Evolutionary conservation across 2,888 invertebrate species (phyloP).

Genomic region (Cryptocheilus praepositus): DNA sequence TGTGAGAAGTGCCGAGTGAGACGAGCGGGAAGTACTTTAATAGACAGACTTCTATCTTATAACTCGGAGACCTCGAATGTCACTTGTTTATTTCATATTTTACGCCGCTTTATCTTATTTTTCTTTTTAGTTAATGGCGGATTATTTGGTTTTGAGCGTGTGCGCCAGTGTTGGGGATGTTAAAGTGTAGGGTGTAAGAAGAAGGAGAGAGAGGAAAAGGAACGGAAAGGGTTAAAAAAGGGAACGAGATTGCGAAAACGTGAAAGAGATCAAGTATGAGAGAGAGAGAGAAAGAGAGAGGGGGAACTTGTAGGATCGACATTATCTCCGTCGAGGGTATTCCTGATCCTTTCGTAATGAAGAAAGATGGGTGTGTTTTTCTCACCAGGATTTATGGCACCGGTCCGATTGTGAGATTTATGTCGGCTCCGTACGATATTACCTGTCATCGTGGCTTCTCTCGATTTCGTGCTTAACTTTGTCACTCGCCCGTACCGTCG

Average conservation of each 20-base stretch:
- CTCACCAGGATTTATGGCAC: slow-evolving; percentile 40
- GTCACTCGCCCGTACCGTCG: too few relatives aligned
- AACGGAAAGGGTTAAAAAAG: slow-evolving; percentile 28
- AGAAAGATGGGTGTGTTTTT: slow-evolving; percentile 44
- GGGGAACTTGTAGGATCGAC: slow-evolving; percentile 21
- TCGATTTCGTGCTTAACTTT: too few relatives aligned
- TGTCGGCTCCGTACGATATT: slow-evolving; percentile 13
- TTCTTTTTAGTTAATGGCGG: too few relatives aligned
- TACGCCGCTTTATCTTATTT: too few relatives aligned
- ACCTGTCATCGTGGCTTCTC: not conserved
- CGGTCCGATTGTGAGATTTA: slow-evolving; percentile 34
- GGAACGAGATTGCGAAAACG: slow-evolving; percentile 3
- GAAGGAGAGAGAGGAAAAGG: slow-evolving; percentile 32
- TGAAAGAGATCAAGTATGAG: slow-evolving; percentile 1
- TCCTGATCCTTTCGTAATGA: slow-evolving; percentile 43
- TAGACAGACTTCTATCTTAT: too few relatives aligned
- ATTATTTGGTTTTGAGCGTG: too few relatives aligned
- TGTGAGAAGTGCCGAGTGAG: slow-evolving; percentile 15
- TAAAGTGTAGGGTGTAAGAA: slow-evolving; percentile 19
- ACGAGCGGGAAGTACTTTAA: too few relatives aligned
- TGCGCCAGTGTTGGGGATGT: not conserved
- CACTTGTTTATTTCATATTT: too few relatives aligned
- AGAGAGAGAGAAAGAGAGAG: not conserved
- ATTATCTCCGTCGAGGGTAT: slow-evolving; percentile 29
- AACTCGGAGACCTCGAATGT: too few relatives aligned